Conservation (phyloP, 2,113 vertebrate species). For the Barnardius zonarius region DNA sequence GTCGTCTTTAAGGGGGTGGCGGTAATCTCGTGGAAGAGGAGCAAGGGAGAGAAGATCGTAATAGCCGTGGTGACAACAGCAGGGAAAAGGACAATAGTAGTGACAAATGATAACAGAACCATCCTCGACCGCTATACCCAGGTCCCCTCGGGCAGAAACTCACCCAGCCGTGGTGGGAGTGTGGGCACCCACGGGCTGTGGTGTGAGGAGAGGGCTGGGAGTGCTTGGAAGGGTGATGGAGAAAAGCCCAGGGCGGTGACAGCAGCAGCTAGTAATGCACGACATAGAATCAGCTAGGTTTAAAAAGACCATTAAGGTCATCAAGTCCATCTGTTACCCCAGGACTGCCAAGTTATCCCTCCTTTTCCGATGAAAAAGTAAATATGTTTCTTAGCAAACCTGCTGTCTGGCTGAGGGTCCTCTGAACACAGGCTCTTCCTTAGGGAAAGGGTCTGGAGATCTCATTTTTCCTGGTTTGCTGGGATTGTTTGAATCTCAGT, state of each 20-base stretch:
- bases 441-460: background rate
- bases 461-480: background rate
- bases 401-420: accelerated
- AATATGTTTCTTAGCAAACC: background rate
- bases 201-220: background rate
- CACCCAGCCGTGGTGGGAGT: accelerated
- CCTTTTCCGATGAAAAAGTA: accelerated
- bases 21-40: background rate
- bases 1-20: background rate
- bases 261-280: accelerated
- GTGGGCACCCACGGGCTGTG: accelerated
- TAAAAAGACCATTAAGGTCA: background rate
- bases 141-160: background rate
- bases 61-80: too few species aligned
- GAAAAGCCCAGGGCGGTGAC: background rate
- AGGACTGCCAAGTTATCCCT: background rate
- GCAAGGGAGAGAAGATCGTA: background rate
- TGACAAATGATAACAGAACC: background rate
- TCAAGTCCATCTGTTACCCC: background rate
- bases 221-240: background rate
- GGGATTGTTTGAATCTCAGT: background rate
- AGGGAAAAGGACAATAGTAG: too few species aligned
- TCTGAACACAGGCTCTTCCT: background rate
- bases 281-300: background rate
- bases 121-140: accelerated